Evolutionary conservation across 2,888 invertebrate genomes (phyloP).

Genomic region (Lamproptera curius): DNA sequence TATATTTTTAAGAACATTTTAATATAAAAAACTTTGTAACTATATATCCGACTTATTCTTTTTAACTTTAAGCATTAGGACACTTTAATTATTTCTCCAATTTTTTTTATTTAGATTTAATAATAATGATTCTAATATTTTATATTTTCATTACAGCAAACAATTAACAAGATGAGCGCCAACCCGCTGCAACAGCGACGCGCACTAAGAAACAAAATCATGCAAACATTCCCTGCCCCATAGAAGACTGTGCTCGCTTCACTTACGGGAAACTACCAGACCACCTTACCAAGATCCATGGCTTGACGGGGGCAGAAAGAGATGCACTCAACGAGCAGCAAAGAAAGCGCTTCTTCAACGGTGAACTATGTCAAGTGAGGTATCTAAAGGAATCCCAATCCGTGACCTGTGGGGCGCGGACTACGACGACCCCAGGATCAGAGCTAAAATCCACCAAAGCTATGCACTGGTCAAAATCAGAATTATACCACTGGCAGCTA

Average conservation of each 20-base stretch:
- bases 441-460: slow-evolving; percentile 71
- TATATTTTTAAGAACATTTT: too few species aligned
- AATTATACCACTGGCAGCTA: slow-evolving; percentile 69
- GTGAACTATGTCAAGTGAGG: slow-evolving; percentile 73
- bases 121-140: too few species aligned
- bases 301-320: slow-evolving; percentile 67
- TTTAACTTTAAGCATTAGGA: too few species aligned
- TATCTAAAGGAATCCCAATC: slow-evolving; percentile 72
- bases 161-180: slow-evolving; percentile 41
- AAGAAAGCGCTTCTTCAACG: slow-evolving; percentile 72
- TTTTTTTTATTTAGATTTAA: too few species aligned
- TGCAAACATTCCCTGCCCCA: slow-evolving; percentile 74
- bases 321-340: slow-evolving; percentile 73
- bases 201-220: slow-evolving; percentile 76
- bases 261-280: slow-evolving; percentile 74
- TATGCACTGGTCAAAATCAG: slow-evolving; percentile 70
- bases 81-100: too few species aligned
- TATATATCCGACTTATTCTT: too few species aligned
- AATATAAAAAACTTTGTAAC: too few species aligned
- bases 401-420: slow-evolving; percentile 72
- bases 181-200: slow-evolving; percentile 46
- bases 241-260: slow-evolving; percentile 73
- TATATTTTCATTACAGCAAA: background rate
- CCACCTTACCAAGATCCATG: slow-evolving; percentile 72
- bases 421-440: slow-evolving; percentile 69